phyloP scores from a whole-genome alignment of 2,113 vertebrate genomes.

The Amphiprion ocellaris region DNA sequence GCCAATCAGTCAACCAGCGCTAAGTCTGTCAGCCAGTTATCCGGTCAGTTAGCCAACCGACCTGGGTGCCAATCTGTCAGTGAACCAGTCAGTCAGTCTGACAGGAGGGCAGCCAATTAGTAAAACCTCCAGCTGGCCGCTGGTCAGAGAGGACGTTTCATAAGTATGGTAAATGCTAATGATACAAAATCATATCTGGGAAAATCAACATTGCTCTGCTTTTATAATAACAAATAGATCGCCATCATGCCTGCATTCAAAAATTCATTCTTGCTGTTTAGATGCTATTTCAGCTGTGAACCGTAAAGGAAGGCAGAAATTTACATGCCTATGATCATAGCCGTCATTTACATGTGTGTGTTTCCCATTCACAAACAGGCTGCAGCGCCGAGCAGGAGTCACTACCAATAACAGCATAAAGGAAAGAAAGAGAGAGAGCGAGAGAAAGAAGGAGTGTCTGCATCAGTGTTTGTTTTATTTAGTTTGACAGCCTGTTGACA shows the following conservation, averaged over 20 bases:
- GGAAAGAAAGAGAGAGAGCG: not conserved
- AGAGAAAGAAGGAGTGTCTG: slow-evolving; percentile 31
- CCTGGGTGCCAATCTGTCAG: slow-evolving; percentile 57
- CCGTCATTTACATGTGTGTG: slow-evolving; percentile 20
- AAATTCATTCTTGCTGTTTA: not conserved
- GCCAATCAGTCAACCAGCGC: slow-evolving; percentile 64
- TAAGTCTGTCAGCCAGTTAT: slow-evolving; percentile 77
- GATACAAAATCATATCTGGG: slow-evolving; percentile 21
- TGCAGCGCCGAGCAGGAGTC: slow-evolving; percentile 41
- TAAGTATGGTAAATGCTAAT: slow-evolving; percentile 4
- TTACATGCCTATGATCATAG: slow-evolving; percentile 28
- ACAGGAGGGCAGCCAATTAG: slow-evolving; percentile 61
- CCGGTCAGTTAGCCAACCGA: slow-evolving; percentile 74
- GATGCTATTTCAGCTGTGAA: slow-evolving; percentile 4
- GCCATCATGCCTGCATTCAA: not conserved
- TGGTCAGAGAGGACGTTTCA: slow-evolving; percentile 13
- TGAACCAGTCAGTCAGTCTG: slow-evolving; percentile 49
- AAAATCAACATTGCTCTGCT: not conserved
- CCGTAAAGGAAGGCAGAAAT: slow-evolving; percentile 31
- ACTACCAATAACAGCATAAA: slow-evolving; percentile 37
- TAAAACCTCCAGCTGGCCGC: slow-evolving; percentile 37
- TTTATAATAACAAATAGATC: slow-evolving; percentile 35
- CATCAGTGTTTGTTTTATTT: slow-evolving; percentile 71
- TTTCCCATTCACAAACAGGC: slow-evolving; percentile 29
- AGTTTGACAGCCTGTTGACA: slow-evolving; percentile 75